These are phyloP conservation scores for Megaceryle torquata DNA, from an alignment of 2,113 vertebrate genomes.

Conservation along the genomic window DNA sequence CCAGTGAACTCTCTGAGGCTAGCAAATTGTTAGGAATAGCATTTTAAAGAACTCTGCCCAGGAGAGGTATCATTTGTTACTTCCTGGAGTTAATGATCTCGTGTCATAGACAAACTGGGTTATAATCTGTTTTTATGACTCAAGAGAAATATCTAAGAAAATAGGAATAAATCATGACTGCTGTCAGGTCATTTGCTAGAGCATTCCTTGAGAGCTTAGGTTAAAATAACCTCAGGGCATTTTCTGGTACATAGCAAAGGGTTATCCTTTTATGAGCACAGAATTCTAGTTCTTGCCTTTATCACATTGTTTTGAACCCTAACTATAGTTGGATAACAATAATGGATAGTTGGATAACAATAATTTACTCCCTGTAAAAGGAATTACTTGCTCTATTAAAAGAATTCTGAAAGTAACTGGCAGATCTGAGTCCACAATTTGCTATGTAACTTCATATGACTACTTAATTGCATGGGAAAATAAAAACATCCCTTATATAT, in stretches of 20 bases:
- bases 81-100: conserved; percentile 42
- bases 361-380: background rate
- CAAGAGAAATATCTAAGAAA: conserved; percentile 35
- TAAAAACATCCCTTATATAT: background rate
- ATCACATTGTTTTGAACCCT: background rate
- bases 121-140: conserved; percentile 50
- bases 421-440: background rate
- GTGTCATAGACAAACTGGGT: conserved; percentile 32
- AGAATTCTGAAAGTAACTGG: background rate
- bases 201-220: background rate
- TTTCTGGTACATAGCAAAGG: background rate
- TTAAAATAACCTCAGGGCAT: background rate
- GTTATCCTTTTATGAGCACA: background rate
- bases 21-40: conserved; percentile 4
- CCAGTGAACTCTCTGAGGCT: background rate
- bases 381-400: background rate
- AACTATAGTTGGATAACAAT: background rate
- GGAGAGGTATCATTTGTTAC: conserved; percentile 20
- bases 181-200: conserved; percentile 15
- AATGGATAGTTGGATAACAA: background rate
- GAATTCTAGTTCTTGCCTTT: background rate
- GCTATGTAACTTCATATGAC: background rate
- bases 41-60: conserved; percentile 20
- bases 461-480: background rate
- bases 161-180: conserved; percentile 10